Evolutionary conservation across 2,888 invertebrate genomes (phyloP).

Genomic region (Nomada fucata): DNA sequence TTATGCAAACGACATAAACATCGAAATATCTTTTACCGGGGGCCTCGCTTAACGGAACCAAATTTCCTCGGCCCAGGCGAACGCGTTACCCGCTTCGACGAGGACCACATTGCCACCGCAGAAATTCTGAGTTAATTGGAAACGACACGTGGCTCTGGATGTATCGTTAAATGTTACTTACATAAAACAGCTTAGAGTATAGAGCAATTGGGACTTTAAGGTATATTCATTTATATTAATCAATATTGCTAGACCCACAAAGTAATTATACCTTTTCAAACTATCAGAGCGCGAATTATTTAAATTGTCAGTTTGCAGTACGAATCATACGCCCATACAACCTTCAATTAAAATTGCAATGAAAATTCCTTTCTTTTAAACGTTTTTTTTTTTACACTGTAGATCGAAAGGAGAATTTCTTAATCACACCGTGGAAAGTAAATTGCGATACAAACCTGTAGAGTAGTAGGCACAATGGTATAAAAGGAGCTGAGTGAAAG

Average conservation of each 20-base stretch:
- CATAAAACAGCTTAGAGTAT: too few relatives aligned
- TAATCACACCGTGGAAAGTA: not conserved
- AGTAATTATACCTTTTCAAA: not conserved
- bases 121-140: constrained; percentile 6
- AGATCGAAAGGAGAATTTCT: not conserved
- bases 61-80: not conserved
- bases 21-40: constrained; percentile 1
- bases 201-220: too few relatives aligned
- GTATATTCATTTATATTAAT: not conserved
- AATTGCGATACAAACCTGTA: not conserved
- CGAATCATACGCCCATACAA: too few relatives aligned
- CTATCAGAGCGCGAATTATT: too few relatives aligned
- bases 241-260: not conserved
- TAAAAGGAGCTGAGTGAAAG: constrained; percentile 12
- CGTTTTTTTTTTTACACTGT: too few relatives aligned
- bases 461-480: not conserved
- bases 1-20: constrained; percentile 17
- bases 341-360: too few relatives aligned
- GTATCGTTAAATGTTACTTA: not conserved
- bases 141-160: not conserved
- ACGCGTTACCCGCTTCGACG: constrained; percentile 8
- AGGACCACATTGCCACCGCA: not conserved
- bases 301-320: too few relatives aligned
- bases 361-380: too few relatives aligned
- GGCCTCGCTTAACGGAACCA: constrained; percentile 3